Conservation (phyloP, 2,888 invertebrate genomes). For the Dysmachus trigonus region DNA sequence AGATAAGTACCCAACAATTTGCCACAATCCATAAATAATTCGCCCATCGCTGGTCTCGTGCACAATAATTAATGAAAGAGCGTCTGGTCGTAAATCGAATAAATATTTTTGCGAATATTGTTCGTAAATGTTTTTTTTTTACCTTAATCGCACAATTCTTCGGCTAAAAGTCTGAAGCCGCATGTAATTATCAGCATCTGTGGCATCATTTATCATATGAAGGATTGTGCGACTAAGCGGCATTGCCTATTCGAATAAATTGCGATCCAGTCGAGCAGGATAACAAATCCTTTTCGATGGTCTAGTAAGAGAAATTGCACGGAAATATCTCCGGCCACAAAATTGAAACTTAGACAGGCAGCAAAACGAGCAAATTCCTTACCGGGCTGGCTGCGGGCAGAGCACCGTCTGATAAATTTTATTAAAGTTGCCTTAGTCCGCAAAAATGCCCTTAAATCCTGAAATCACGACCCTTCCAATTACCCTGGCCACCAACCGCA, state of each 20-base stretch:
- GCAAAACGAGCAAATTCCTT: not conserved
- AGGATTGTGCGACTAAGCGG: not conserved
- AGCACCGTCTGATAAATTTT: conserved; percentile 2
- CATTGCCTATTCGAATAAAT: not conserved
- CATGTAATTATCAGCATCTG: not conserved
- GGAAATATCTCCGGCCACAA: not conserved
- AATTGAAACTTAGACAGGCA: not conserved
- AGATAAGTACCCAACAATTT: not conserved
- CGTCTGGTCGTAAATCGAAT: not conserved
- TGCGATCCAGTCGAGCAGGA: not conserved
- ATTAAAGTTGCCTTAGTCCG: not conserved
- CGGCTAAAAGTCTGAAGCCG: not conserved
- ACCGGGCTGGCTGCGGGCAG: not conserved
- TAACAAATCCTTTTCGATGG: not conserved
- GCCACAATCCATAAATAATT: not conserved
- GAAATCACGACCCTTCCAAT: conserved; percentile 16
- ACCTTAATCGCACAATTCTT: not conserved
- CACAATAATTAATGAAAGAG: not conserved
- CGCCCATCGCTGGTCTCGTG: not conserved
- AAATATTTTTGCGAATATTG: not conserved
- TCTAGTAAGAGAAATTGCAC: not conserved
- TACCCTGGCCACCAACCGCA: not conserved
- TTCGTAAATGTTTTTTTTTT: not conserved
- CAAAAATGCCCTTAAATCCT: conserved; percentile 6
- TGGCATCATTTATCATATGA: not conserved